Conservation (phyloP, 2,888 invertebrate species). For the Isoperla grammatica region DNA sequence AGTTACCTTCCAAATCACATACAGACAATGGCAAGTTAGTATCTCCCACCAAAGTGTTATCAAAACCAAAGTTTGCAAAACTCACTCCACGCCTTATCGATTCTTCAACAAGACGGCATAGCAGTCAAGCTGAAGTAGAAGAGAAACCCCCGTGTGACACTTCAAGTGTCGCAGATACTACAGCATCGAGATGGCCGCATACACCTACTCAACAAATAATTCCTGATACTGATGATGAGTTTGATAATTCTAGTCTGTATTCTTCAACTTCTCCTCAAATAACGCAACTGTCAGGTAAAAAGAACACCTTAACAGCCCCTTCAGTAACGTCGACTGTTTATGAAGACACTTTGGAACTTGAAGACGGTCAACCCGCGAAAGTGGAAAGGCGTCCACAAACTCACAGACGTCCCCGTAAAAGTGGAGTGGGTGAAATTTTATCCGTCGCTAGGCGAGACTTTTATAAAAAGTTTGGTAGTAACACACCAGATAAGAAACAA, state of each 20-base stretch:
- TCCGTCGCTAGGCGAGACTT: conserved; percentile 52
- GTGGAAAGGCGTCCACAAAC: conserved; percentile 35
- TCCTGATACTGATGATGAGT: too few species aligned
- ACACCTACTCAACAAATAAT: too few species aligned
- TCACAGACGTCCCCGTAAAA: conserved; percentile 35
- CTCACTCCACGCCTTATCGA: conserved; percentile 17
- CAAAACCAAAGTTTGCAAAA: conserved; percentile 3
- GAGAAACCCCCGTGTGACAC: conserved; percentile 41
- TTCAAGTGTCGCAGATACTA: conserved; percentile 16
- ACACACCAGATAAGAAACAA: conserved; percentile 55
- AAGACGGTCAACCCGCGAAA: conserved; percentile 24
- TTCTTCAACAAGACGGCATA: conserved; percentile 10
- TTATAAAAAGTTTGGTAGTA: conserved; percentile 47
- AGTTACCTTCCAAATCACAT: too few species aligned
- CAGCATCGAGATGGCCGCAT: too few species aligned
- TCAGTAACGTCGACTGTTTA: too few species aligned
- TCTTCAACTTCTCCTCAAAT: too few species aligned
- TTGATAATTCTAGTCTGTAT: too few species aligned
- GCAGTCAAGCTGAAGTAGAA: conserved; percentile 55
- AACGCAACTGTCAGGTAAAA: too few species aligned
- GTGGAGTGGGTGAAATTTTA: conserved; percentile 43
- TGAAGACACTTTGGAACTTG: neutral
- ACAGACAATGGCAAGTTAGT: neutral
- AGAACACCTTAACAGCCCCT: too few species aligned
- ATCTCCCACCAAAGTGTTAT: neutral